Conservation (phyloP, 53 echinoderm and acorn worm genomes). For the Astropecten irregularis region DNA sequence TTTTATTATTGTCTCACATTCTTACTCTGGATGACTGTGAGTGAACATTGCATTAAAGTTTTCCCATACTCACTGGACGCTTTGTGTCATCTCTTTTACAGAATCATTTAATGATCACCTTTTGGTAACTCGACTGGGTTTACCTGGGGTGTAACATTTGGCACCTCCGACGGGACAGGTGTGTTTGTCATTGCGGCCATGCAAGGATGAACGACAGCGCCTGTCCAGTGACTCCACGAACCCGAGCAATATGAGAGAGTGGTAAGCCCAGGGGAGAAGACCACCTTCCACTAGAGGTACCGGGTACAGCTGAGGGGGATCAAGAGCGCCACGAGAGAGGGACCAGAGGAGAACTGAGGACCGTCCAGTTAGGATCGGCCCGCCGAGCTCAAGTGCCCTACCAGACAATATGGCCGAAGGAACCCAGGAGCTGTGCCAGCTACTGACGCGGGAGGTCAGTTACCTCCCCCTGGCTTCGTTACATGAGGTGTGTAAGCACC, state of each 20-base stretch:
- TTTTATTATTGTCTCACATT: no score
- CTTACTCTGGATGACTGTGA: no score
- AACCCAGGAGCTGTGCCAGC: no score
- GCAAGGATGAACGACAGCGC: not conserved
- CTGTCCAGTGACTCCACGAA: not conserved
- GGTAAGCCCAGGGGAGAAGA: not conserved
- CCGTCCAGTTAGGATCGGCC: not conserved
- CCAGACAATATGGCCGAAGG: not conserved
- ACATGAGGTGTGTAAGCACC: not conserved
- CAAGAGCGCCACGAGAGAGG: not conserved
- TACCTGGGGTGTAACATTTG: no score
- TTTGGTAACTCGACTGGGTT: no score
- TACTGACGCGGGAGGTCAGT: no score
- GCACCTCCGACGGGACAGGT: no score
- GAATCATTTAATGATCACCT: no score
- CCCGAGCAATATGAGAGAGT: no score
- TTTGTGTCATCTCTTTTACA: no score
- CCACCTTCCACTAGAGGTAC: not conserved
- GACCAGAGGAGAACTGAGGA: not conserved
- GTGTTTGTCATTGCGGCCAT: not conserved
- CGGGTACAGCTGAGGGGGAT: not conserved
- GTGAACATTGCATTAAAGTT: no score
- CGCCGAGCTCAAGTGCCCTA: not conserved
- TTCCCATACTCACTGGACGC: no score
- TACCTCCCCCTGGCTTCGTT: not conserved